Percentiles rank a stretch among this genome's conserved stretches.
Evolutionary conservation across 1,140 invertebrate genomes (phyloP).

Genomic region (Phortica variegata): DNA sequence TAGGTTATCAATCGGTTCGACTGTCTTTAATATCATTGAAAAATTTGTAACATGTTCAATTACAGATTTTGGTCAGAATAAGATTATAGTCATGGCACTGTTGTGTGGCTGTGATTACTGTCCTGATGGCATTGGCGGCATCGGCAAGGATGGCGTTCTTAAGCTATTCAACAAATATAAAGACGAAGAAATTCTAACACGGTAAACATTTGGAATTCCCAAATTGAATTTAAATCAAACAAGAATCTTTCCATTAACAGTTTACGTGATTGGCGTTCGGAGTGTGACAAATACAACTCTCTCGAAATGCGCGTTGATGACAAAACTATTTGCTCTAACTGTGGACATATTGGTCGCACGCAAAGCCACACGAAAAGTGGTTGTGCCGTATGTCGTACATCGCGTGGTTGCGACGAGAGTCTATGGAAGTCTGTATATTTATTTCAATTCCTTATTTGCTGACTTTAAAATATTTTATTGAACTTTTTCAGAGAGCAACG

Average conservation of each 20-base stretch:
- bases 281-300: slow-evolving; percentile 60
- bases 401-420: slow-evolving; percentile 62
- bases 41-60: slow-evolving; percentile 8
- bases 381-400: slow-evolving; percentile 64
- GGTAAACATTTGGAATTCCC: slow-evolving; percentile 45
- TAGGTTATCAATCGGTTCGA: slow-evolving; percentile 13
- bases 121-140: slow-evolving; percentile 73
- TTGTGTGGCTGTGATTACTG: slow-evolving; percentile 87
- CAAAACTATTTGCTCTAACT: slow-evolving; percentile 66
- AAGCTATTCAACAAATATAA: slow-evolving; percentile 70
- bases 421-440: slow-evolving; percentile 61
- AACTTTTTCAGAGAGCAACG: slow-evolving; percentile 61
- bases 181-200: slow-evolving; percentile 65
- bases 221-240: neutral
- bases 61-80: slow-evolving; percentile 72
- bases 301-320: slow-evolving; percentile 60
- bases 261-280: slow-evolving; percentile 64
- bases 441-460: neutral
- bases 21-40: neutral
- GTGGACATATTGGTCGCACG: slow-evolving; percentile 67
- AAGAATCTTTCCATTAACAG: slow-evolving; percentile 36
- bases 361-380: slow-evolving; percentile 65
- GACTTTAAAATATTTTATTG: neutral
- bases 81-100: slow-evolving; percentile 80
- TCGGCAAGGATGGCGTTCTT: slow-evolving; percentile 76